Evolutionary conservation across 2,888 invertebrate species (phyloP).

Genomic region (Glyphotaelius pellucidus): DNA sequence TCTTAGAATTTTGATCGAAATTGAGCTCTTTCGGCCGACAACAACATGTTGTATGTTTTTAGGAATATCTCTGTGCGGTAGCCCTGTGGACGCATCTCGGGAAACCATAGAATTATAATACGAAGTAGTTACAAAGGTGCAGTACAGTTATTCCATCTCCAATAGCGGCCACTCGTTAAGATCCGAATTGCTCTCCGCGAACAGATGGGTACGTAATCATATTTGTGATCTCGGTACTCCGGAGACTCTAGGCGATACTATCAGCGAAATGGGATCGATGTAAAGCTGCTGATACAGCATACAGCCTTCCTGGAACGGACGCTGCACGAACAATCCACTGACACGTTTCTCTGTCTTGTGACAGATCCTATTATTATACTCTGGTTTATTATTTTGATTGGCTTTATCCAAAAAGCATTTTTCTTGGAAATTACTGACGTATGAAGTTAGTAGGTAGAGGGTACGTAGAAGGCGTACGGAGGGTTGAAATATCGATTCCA

Average conservation of each 20-base stretch:
- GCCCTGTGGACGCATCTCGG: conserved; percentile 22
- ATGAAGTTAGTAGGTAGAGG: too few species aligned
- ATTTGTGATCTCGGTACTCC: conserved; percentile 43
- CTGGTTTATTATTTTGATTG: neutral
- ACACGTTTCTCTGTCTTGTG: neutral
- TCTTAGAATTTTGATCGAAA: neutral
- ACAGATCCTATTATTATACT: neutral
- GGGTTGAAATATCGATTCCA: neutral
- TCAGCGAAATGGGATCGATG: conserved; percentile 39
- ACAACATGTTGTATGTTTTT: neutral
- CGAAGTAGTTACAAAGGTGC: conserved; percentile 39
- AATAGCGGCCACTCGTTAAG: conserved; percentile 50
- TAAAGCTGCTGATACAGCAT: conserved; percentile 1
- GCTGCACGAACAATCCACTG: conserved; percentile 8
- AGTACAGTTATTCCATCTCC: conserved; percentile 52
- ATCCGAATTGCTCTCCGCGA: conserved; percentile 49
- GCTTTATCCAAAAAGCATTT: neutral
- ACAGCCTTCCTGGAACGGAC: conserved; percentile 25
- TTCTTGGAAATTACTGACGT: neutral
- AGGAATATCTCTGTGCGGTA: neutral
- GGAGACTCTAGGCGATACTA: conserved; percentile 33
- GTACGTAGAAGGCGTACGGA: too few species aligned
- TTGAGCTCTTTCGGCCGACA: neutral
- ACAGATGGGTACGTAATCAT: conserved; percentile 51
- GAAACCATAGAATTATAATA: neutral